Conservation (phyloP, 2,888 invertebrate genomes). For the Eristalis intricaria region DNA sequence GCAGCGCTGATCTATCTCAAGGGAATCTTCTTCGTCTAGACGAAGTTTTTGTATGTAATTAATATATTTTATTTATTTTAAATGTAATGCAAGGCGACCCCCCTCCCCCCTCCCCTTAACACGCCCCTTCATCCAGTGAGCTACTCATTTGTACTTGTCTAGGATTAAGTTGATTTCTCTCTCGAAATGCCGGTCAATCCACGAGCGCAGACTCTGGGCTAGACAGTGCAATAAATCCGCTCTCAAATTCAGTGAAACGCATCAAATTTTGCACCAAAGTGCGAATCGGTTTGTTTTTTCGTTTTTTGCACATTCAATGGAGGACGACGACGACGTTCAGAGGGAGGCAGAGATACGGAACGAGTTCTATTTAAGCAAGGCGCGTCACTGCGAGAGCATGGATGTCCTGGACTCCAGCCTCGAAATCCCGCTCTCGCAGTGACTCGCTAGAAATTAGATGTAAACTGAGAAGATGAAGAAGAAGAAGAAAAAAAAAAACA, state of each 20-base stretch:
- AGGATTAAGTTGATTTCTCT: conserved; percentile 5
- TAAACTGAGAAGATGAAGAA: conserved; percentile 16
- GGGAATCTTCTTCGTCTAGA: neutral
- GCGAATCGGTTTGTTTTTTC: neutral
- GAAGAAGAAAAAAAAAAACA: conserved; percentile 28
- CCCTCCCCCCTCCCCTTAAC: neutral
- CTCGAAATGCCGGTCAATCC: neutral
- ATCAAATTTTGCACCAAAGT: neutral
- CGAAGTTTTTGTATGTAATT: conserved; percentile 3
- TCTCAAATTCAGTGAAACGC: neutral
- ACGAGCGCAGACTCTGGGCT: neutral
- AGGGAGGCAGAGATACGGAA: neutral
- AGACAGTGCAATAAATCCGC: conserved; percentile 27
- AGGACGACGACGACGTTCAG: neutral
- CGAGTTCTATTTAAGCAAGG: neutral
- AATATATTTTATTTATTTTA: conserved; percentile 62
- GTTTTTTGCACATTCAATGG: conserved; percentile 11
- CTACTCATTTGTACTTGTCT: conserved; percentile 6
- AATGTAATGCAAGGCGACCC: conserved; percentile 24
- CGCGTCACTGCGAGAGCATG: neutral
- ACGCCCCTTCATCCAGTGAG: conserved; percentile 11
- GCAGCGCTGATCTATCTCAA: conserved; percentile 2
- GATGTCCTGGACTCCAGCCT: neutral
- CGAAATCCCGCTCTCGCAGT: neutral
- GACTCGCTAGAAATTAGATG: conserved; percentile 23